These are phyloP conservation scores for Notothenia coriiceps DNA, from an alignment of 2,113 vertebrate genomes.

Conservation along the genomic window DNA sequence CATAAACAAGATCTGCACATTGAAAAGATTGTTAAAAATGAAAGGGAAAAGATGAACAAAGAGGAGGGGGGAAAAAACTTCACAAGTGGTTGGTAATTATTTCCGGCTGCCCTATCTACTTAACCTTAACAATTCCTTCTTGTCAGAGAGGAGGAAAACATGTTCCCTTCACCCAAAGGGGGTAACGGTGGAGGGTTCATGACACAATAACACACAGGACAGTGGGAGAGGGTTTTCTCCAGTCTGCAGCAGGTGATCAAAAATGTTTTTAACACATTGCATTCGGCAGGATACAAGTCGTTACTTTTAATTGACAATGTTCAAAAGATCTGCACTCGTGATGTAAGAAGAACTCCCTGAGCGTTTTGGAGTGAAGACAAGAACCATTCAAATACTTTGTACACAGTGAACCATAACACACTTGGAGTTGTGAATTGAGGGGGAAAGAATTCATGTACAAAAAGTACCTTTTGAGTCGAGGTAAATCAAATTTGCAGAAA, in stretches of 20 bases:
- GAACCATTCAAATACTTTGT: slow-evolving; percentile 25
- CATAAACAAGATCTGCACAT: slow-evolving; percentile 72
- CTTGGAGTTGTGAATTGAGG: neutral
- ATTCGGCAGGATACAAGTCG: slow-evolving; percentile 1
- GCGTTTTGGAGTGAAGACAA: slow-evolving; percentile 11
- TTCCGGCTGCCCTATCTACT: slow-evolving; percentile 92
- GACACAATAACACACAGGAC: slow-evolving; percentile 70
- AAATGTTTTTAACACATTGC: slow-evolving; percentile 15
- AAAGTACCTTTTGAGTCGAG: slow-evolving; percentile 19
- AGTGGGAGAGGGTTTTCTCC: slow-evolving; percentile 30
- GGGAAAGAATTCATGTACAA: neutral
- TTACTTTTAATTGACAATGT: slow-evolving; percentile 12
- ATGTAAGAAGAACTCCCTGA: slow-evolving; percentile 18
- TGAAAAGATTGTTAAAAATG: slow-evolving; percentile 71
- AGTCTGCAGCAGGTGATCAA: slow-evolving; percentile 10
- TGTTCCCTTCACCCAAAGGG: slow-evolving; percentile 76
- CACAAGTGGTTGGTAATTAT: slow-evolving; percentile 89
- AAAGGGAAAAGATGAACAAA: slow-evolving; percentile 84
- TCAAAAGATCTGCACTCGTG: neutral
- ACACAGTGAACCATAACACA: slow-evolving; percentile 3
- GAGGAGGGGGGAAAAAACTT: slow-evolving; percentile 28
- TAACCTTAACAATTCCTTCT: slow-evolving; percentile 91
- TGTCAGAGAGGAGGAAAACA: slow-evolving; percentile 84
- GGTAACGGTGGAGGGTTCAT: slow-evolving; percentile 57
- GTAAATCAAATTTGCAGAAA: slow-evolving; percentile 50